A percentile compares a stretch with the other conserved stretches of the same genome.
Conservation (phyloP, 1,140 invertebrate species). For the Aricia agestis region DNA sequence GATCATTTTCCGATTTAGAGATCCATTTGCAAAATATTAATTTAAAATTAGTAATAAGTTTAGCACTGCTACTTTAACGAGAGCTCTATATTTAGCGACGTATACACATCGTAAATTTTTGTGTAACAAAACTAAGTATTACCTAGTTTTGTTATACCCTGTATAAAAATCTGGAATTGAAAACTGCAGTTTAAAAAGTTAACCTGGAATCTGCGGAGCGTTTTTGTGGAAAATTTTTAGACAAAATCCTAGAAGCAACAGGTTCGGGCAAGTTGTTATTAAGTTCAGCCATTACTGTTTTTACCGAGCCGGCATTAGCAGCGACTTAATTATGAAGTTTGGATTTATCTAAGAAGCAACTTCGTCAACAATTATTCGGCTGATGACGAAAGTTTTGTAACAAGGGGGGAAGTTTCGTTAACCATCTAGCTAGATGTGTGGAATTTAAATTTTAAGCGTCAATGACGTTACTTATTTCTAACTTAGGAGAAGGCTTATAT, state of each 20-base stretch:
- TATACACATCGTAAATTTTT: too few relatives aligned
- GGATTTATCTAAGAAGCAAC: constrained; percentile 9
- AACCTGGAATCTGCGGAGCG: neutral
- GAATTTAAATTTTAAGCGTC: neutral
- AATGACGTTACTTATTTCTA: too few relatives aligned
- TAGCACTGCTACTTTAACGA: too few relatives aligned
- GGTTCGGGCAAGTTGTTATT: neutral
- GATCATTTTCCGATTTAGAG: too few relatives aligned
- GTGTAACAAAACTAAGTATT: too few relatives aligned
- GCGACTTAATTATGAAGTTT: constrained; percentile 10
- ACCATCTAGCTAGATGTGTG: neutral
- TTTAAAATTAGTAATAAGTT: too few relatives aligned
- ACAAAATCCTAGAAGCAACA: neutral
- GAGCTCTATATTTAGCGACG: too few relatives aligned
- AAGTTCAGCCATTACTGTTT: constrained; percentile 4
- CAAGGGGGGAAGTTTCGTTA: neutral
- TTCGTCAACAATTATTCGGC: constrained; percentile 5
- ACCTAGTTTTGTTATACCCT: too few relatives aligned
- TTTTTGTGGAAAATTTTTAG: neutral
- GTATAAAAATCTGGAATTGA: too few relatives aligned
- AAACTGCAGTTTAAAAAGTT: too few relatives aligned
- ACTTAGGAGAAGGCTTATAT: too few relatives aligned
- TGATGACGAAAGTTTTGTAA: neutral
- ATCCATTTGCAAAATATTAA: too few relatives aligned
- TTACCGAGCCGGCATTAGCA: neutral